Percentiles rank a stretch among this genome's conserved stretches.
Evolutionary conservation across 2,888 invertebrate genomes (phyloP).

Genomic region (Heteromyza rotundicornis): DNA sequence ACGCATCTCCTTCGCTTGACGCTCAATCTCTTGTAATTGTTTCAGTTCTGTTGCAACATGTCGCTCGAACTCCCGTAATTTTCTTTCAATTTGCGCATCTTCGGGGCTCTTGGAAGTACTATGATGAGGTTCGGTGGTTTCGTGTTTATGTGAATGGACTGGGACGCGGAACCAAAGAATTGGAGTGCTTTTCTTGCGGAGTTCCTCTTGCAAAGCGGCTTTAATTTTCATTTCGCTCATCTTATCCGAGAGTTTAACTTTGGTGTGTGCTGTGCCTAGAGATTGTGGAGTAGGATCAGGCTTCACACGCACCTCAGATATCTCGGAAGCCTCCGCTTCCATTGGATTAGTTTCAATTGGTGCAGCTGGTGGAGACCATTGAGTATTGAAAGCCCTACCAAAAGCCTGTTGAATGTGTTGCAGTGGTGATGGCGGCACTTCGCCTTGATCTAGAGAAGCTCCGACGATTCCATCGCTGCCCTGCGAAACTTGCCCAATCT

Average conservation of each 20-base stretch:
- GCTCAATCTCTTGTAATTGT: conserved; percentile 48
- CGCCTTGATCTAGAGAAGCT: not conserved
- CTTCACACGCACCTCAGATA: conserved; percentile 49
- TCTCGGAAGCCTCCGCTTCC: conserved; percentile 42
- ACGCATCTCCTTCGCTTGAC: conserved; percentile 47
- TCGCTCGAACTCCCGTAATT: conserved; percentile 45
- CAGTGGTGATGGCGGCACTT: conserved; percentile 18
- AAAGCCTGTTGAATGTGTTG: conserved; percentile 25
- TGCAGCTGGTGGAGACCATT: conserved; percentile 4
- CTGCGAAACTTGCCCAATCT: not conserved
- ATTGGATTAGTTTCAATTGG: not conserved
- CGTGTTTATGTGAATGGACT: not conserved
- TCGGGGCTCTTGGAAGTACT: conserved; percentile 26
- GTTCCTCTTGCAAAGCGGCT: conserved; percentile 33
- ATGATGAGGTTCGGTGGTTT: not conserved
- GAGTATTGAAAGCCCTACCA: conserved; percentile 28
- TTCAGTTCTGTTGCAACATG: conserved; percentile 48
- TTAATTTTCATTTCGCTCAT: conserved; percentile 39
- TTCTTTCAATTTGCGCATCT: conserved; percentile 39
- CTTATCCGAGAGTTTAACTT: conserved; percentile 14
- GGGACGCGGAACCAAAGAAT: conserved; percentile 53
- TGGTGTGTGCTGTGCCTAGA: not conserved
- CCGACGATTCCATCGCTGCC: not conserved
- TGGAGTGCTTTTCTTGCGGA: conserved; percentile 39
- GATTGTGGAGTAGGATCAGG: conserved; percentile 31